Evolutionary conservation across 2,113 vertebrate genomes (phyloP).

Genomic region (Platysternon megacephalum): DNA sequence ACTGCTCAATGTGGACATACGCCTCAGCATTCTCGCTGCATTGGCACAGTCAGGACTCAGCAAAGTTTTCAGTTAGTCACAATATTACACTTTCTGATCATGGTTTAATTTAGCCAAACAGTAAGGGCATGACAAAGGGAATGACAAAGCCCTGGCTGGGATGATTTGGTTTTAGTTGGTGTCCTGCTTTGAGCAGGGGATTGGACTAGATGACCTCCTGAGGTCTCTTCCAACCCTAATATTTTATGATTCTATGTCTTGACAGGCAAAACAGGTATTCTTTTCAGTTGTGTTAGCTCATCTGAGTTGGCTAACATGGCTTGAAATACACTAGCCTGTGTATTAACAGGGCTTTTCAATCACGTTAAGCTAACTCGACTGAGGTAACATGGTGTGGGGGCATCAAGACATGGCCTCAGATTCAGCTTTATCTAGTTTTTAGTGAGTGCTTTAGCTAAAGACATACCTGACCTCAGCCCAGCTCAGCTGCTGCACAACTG

Average conservation of each 20-base stretch:
- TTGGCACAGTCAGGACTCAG: conserved; percentile 19
- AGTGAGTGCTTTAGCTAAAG: not conserved
- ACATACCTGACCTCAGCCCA: not conserved
- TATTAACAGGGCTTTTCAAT: not conserved
- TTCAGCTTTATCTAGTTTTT: not conserved
- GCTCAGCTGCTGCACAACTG: not conserved
- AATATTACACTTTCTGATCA: conserved; percentile 36
- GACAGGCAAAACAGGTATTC: not conserved
- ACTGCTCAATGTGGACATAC: conserved; percentile 7
- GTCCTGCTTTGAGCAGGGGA: too few species aligned
- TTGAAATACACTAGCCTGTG: not conserved
- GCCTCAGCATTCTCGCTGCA: conserved; percentile 3
- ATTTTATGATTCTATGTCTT: not conserved
- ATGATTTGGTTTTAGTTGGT: too few species aligned
- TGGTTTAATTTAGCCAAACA: conserved; percentile 47
- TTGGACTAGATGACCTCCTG: too few species aligned
- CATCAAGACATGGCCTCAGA: not conserved
- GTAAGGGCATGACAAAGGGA: not conserved
- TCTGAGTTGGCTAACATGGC: not conserved
- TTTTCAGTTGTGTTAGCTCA: not conserved
- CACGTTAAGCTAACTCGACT: not conserved
- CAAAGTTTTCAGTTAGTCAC: conserved; percentile 28
- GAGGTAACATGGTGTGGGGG: not conserved
- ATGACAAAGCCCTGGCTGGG: too few species aligned
- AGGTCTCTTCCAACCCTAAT: too few species aligned